These are phyloP conservation scores for Acanthopleura granulata DNA, from an alignment of 2,888 invertebrate genomes.

Conservation along the genomic window DNA sequence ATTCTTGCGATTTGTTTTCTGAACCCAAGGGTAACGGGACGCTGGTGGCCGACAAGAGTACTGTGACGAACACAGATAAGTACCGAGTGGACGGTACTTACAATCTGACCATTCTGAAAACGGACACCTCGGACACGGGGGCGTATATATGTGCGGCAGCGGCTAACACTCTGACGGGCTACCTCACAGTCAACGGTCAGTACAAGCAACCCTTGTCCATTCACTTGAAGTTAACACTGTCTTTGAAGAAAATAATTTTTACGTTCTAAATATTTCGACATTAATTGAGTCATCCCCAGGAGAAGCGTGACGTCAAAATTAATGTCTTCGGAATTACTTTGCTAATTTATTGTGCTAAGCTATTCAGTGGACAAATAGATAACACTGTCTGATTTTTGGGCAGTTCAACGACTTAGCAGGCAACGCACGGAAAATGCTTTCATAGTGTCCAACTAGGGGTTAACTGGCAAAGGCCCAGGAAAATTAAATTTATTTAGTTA, in stretches of 20 bases:
- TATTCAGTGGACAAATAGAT: too few relatives aligned
- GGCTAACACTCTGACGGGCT: background rate
- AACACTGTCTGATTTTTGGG: too few relatives aligned
- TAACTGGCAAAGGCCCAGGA: too few relatives aligned
- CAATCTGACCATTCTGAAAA: slow-evolving; percentile 17
- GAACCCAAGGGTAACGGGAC: background rate
- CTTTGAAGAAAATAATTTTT: background rate
- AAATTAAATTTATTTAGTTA: too few relatives aligned
- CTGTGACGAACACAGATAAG: background rate
- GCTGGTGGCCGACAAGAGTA: background rate
- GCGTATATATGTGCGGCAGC: slow-evolving; percentile 1
- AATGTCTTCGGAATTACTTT: too few relatives aligned
- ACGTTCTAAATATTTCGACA: background rate
- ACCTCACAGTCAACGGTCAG: slow-evolving; percentile 4
- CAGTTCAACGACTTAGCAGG: too few relatives aligned
- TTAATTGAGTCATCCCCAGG: background rate
- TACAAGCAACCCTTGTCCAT: background rate
- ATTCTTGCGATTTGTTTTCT: too few relatives aligned
- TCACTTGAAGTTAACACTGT: background rate
- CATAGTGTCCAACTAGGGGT: too few relatives aligned
- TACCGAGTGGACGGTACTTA: slow-evolving; percentile 13
- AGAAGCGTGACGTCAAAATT: too few relatives aligned
- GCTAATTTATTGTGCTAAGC: too few relatives aligned
- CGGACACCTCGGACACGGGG: background rate
- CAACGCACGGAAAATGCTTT: too few relatives aligned